phyloP scores from a whole-genome alignment of 2,113 vertebrate species.

The Pygoscelis antarcticus region DNA sequence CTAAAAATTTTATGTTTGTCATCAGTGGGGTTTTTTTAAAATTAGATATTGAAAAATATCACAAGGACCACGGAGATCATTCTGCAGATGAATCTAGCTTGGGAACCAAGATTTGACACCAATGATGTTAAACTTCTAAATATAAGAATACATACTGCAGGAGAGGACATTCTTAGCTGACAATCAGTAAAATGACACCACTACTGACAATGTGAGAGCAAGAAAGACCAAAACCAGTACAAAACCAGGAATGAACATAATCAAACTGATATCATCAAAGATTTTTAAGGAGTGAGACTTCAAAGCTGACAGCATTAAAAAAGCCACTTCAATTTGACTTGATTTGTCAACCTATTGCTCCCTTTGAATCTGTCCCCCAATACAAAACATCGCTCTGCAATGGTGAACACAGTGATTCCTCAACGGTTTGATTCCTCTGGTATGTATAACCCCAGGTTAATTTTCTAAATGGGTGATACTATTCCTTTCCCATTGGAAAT shows the following conservation, averaged over 20 bases:
- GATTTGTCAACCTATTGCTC: neutral
- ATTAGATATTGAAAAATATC: neutral
- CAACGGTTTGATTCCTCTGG: slow-evolving; percentile 55
- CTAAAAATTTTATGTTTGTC: neutral
- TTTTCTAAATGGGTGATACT: slow-evolving; percentile 64
- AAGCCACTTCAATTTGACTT: neutral
- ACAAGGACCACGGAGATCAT: neutral
- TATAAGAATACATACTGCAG: neutral
- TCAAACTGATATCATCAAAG: slow-evolving; percentile 17
- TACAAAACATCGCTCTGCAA: slow-evolving; percentile 4
- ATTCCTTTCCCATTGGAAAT: slow-evolving; percentile 66
- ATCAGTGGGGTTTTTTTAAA: neutral
- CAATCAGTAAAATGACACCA: neutral
- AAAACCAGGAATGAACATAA: neutral
- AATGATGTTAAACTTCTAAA: neutral
- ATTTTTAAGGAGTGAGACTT: slow-evolving; percentile 20
- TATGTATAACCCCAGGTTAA: slow-evolving; percentile 62
- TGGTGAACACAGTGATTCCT: slow-evolving; percentile 54
- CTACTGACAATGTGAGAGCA: neutral
- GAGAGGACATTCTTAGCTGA: neutral
- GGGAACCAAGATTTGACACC: neutral
- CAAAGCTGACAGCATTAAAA: neutral
- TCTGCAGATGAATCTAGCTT: neutral
- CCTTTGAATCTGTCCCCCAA: slow-evolving; percentile 14
- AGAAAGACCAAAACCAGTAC: neutral